A percentile compares a stretch with the other conserved stretches of the same genome.
Conservation (phyloP, 1,140 invertebrate species). For the Drosophila hydei region DNA sequence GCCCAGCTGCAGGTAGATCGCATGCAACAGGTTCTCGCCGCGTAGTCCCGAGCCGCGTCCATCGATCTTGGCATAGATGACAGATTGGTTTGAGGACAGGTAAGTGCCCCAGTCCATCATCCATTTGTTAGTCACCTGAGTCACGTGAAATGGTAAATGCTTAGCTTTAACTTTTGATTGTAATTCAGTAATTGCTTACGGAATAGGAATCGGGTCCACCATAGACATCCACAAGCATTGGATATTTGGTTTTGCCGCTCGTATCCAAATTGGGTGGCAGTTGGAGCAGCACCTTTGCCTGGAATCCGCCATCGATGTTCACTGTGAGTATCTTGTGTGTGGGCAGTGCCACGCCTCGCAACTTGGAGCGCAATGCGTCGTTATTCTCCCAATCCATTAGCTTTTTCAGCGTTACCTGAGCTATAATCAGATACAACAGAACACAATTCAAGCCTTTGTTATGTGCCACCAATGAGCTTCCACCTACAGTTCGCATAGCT, state of each 20-base stretch:
- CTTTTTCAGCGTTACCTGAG: constrained; percentile 63
- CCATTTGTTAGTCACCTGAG: constrained; percentile 87
- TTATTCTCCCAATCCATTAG: constrained; percentile 79
- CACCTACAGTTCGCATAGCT: constrained; percentile 59
- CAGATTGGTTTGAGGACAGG: constrained; percentile 91
- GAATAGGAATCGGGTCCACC: constrained; percentile 95
- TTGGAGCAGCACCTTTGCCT: constrained; percentile 85
- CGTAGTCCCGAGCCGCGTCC: constrained; percentile 94
- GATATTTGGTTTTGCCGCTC: constrained; percentile 88
- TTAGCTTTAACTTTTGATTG: not conserved
- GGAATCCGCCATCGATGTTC: constrained; percentile 70
- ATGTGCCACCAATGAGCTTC: too few relatives aligned
- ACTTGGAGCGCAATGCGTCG: constrained; percentile 44
- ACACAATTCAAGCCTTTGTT: not conserved
- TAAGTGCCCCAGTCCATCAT: constrained; percentile 92
- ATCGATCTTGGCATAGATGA: constrained; percentile 95
- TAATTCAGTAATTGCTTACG: constrained; percentile 84
- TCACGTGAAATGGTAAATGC: not conserved
- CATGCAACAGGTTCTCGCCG: constrained; percentile 93
- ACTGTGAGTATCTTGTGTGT: constrained; percentile 65
- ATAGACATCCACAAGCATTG: constrained; percentile 94
- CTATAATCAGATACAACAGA: constrained; percentile 23
- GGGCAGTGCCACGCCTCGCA: constrained; percentile 64
- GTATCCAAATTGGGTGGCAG: constrained; percentile 91
- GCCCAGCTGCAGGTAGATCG: constrained; percentile 93